A percentile compares a stretch with the other conserved stretches of the same genome.
These are phyloP conservation scores for Synanthedon formicaeformis DNA, from an alignment of 2,888 invertebrate species.

Conservation along the genomic window DNA sequence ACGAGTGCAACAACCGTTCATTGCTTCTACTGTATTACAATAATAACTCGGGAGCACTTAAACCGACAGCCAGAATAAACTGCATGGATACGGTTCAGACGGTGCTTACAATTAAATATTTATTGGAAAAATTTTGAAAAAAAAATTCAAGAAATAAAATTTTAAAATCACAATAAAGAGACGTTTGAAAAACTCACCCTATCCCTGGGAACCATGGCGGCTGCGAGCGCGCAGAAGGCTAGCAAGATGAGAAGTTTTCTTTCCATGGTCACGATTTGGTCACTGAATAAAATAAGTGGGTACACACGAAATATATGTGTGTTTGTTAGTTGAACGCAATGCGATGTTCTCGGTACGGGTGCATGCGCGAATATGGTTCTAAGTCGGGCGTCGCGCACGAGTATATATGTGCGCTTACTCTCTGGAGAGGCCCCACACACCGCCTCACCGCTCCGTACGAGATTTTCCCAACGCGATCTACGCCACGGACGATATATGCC, in stretches of 20 bases:
- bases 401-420: slow-evolving; percentile 1
- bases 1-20: background rate
- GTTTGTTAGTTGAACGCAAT: slow-evolving; percentile 8
- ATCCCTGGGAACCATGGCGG: slow-evolving; percentile 35
- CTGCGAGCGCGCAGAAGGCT: slow-evolving; percentile 24
- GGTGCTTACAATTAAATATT: background rate
- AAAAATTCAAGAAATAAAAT: no score
- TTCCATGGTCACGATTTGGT: slow-evolving; percentile 26
- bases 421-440: slow-evolving; percentile 3
- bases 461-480: background rate
- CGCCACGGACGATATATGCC: slow-evolving; percentile 1
- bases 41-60: background rate
- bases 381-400: slow-evolving; percentile 3
- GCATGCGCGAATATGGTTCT: slow-evolving; percentile 1
- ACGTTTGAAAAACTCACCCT: slow-evolving; percentile 32
- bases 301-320: slow-evolving; percentile 5
- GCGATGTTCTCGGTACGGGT: slow-evolving; percentile 6
- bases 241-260: slow-evolving; percentile 26
- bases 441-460: background rate
- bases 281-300: slow-evolving; percentile 2
- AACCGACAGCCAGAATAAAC: background rate
- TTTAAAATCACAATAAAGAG: background rate
- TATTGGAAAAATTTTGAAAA: background rate
- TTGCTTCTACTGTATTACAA: background rate
- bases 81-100: background rate